Evolutionary conservation across 2,888 invertebrate species (phyloP).

Genomic region (Tetranychus piercei): DNA sequence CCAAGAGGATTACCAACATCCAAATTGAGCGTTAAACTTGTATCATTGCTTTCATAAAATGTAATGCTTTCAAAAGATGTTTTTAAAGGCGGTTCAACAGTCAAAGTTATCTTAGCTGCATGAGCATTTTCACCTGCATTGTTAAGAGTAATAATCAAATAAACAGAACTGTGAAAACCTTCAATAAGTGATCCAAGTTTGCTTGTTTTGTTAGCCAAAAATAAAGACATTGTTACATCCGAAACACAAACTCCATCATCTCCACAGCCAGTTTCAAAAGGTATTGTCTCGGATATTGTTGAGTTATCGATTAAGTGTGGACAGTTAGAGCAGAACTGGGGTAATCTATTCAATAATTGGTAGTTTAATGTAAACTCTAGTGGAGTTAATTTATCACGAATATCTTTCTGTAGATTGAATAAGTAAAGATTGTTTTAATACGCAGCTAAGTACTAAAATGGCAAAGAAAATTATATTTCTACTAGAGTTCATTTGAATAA

Average conservation of each 20-base stretch:
- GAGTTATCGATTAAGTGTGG: background rate
- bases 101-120: background rate
- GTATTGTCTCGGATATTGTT: background rate
- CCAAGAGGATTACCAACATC: background rate
- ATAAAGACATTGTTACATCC: background rate
- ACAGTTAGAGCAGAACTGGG: conserved; percentile 1
- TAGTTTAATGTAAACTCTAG: background rate
- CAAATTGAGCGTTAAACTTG: background rate
- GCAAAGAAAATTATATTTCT: too few species aligned
- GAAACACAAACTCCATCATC: background rate
- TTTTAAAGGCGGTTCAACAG: conserved; percentile 3
- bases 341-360: background rate
- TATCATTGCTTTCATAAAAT: background rate
- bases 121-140: conserved; percentile 3
- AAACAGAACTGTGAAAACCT: background rate
- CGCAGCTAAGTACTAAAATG: too few species aligned
- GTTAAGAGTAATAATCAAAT: background rate
- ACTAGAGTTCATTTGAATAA: too few species aligned
- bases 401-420: background rate
- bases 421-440: background rate
- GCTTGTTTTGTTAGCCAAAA: background rate
- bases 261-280: conserved; percentile 11
- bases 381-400: conserved; percentile 8
- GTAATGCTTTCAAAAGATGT: background rate
- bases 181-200: background rate